These are phyloP conservation scores for Uromys caudimaculatus DNA, from an alignment of 2,797 vertebrate genomes.

Conservation along the genomic window DNA sequence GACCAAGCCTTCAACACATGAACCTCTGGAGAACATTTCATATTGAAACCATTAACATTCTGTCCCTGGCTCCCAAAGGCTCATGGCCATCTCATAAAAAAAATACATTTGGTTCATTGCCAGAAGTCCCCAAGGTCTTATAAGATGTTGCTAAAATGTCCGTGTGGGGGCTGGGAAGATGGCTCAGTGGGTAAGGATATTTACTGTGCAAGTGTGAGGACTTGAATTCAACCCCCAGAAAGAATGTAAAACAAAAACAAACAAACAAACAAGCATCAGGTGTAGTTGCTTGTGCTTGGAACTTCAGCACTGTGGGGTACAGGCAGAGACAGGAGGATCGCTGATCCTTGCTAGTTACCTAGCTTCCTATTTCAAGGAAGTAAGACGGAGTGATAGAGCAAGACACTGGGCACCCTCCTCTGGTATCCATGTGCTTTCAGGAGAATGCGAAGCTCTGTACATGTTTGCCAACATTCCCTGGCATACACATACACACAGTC, in stretches of 20 bases:
- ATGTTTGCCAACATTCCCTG: neutral
- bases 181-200: neutral
- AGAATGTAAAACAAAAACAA: neutral
- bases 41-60: neutral
- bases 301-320: neutral
- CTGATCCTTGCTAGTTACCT: neutral
- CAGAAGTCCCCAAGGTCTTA: neutral
- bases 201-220: neutral
- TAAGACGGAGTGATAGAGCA: neutral
- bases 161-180: neutral
- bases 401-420: too few relatives aligned
- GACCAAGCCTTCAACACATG: neutral
- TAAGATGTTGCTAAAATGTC: neutral
- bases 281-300: neutral
- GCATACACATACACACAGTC: neutral
- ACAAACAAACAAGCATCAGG: neutral
- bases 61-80: too few relatives aligned
- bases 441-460: neutral
- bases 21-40: neutral
- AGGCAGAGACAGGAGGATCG: neutral
- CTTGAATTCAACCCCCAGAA: neutral
- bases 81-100: neutral
- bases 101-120: neutral
- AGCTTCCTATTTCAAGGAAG: neutral
- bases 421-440: neutral